phyloP scores from a whole-genome alignment of 2,113 vertebrate genomes.

The Trogon surrucura region DNA sequence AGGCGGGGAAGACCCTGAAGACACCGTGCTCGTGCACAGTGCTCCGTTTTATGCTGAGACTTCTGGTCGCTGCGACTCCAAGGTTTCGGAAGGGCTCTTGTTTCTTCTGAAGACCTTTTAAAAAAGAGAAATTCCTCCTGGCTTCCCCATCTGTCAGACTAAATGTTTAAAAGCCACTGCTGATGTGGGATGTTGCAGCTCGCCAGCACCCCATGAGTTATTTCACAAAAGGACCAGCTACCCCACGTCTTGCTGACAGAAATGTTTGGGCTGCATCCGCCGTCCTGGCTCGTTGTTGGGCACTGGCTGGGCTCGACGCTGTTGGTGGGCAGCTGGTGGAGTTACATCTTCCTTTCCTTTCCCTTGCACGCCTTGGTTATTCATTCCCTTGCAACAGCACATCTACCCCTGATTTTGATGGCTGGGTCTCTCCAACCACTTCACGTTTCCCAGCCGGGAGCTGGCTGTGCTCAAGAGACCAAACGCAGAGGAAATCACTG shows the following conservation, averaged over 20 bases:
- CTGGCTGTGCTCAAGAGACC: neutral
- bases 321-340: neutral
- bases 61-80: neutral
- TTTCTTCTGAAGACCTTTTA: neutral
- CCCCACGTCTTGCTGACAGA: neutral
- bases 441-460: neutral
- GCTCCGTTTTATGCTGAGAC: neutral
- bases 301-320: neutral
- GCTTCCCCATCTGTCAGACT: neutral
- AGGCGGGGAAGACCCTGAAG: neutral
- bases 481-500: neutral
- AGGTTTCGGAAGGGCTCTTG: neutral
- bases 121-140: neutral
- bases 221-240: neutral
- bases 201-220: neutral
- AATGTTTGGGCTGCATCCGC: neutral
- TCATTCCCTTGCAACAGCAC: neutral
- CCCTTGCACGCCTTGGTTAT: neutral
- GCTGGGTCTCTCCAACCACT: neutral
- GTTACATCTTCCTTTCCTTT: neutral
- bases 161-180: neutral
- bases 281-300: neutral
- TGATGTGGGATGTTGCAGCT: neutral
- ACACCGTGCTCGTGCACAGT: neutral
- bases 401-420: neutral